phyloP scores from a whole-genome alignment of 2,888 invertebrate genomes.

The Clepsis dumicolana region DNA sequence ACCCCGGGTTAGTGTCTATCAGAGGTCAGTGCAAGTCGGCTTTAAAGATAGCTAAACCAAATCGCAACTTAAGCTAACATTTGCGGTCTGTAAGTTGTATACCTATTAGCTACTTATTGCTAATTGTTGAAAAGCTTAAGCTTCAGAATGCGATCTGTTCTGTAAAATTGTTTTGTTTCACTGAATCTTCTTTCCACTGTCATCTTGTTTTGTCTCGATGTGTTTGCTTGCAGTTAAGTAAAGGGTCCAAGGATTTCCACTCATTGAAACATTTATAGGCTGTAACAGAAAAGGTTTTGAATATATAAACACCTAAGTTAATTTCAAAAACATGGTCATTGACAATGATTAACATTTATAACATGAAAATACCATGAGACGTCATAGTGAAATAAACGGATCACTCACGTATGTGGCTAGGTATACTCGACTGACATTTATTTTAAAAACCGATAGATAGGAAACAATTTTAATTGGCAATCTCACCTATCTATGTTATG shows the following conservation, averaged over 20 bases:
- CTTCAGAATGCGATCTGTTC: not conserved
- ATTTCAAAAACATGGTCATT: conserved; percentile 16
- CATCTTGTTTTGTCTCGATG: conserved; percentile 47
- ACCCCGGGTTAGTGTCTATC: no score
- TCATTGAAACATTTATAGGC: conserved; percentile 55
- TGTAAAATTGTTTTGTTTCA: not conserved
- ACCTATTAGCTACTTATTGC: not conserved
- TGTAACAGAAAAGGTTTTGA: conserved; percentile 53
- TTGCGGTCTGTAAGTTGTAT: not conserved
- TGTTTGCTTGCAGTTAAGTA: conserved; percentile 63
- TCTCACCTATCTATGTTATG: no score
- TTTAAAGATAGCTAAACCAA: not conserved
- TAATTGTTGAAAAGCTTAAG: not conserved
- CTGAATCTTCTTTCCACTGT: conserved; percentile 17
- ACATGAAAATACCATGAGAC: no score
- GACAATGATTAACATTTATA: no score
- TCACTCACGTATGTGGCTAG: no score
- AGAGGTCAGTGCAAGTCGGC: no score
- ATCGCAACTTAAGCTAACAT: not conserved
- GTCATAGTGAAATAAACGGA: no score
- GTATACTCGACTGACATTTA: no score
- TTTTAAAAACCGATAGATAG: no score
- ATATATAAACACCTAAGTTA: not conserved
- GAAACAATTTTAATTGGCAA: no score
- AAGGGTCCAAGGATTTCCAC: conserved; percentile 57